Evolutionary conservation across 2,797 vertebrate species (phyloP), one percentile per base, ranked within the genome.

Genomic region (Hylomyscus alleni): DNA sequence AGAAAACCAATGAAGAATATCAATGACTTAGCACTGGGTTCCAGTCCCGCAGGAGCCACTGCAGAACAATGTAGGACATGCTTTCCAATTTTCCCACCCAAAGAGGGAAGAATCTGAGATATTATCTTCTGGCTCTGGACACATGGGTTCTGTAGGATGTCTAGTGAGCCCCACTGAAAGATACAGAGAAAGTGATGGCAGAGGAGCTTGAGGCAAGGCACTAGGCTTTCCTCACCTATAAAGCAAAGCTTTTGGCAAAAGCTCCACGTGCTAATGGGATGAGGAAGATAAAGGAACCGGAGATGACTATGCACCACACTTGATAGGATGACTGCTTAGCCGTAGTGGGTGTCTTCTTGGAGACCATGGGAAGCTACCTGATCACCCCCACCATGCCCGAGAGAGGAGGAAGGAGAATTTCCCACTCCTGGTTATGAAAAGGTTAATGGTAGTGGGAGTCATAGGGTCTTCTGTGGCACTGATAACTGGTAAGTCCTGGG

Each of bases 151-250:
- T 9, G 20, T 26, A 26, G 24, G 2, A 34, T 50, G 19, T 92
- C 6, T 19, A 22, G 10, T 4, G 22, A 47, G 11, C 19, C 11
- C 24, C 6, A 17, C 8, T 6, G 3, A 0, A 26, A 31, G 37
- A 22, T 0, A 44, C 5, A 65, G 67, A 72, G 40, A 31, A 58
- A 10, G 12, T 31, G 50, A 37, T 54, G 17, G 82, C 12, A 40
- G 44, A 50, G 15, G 9, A 47, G 34, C 1, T 10, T 31, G 14
- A 29, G n/a, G 19, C 19, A 29, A 24, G 56, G 3, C 10, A 6
- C 22, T 34, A 40, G 34, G 10, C 6, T 40, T 10, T 12, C 62
- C 50, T 91, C 26, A 62, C 17, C 15, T 62, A 76, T 17, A 20
- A 60, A 47, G 47, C 44, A 72, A 47, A 89, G 47, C 40, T n/a